Conservation (phyloP, 1,140 invertebrate species). For the Spodoptera litura region DNA sequence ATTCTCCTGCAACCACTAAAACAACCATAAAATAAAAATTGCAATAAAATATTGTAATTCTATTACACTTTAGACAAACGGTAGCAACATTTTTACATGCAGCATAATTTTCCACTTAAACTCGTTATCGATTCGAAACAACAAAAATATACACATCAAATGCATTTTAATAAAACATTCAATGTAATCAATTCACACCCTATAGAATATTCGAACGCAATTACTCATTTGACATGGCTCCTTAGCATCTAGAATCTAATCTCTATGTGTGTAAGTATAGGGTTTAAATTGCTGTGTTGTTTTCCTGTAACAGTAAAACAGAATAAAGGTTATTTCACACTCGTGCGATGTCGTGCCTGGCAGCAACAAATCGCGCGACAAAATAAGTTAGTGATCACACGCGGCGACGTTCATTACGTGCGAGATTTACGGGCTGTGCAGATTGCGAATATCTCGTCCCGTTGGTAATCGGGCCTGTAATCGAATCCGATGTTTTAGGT, state of each 20-base stretch:
- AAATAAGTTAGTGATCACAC: slow-evolving; percentile 76
- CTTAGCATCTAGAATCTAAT: background rate
- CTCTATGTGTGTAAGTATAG: background rate
- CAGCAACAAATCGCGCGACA: slow-evolving; percentile 71
- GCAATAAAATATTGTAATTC: background rate
- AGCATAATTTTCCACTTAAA: slow-evolving; percentile 37
- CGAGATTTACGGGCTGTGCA: slow-evolving; percentile 65
- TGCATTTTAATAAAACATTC: slow-evolving; percentile 47
- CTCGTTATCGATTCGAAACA: slow-evolving; percentile 29
- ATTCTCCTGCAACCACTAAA: too few relatives aligned
- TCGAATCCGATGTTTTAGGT: slow-evolving; percentile 35
- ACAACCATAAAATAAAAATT: background rate
- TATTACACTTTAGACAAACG: slow-evolving; percentile 8
- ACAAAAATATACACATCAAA: slow-evolving; percentile 36
- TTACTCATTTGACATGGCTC: slow-evolving; percentile 5
- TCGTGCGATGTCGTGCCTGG: slow-evolving; percentile 65
- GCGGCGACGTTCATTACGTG: slow-evolving; percentile 75
- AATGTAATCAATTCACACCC: slow-evolving; percentile 43
- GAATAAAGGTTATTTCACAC: slow-evolving; percentile 23
- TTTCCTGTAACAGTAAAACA: slow-evolving; percentile 4
- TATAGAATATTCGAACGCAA: slow-evolving; percentile 34
- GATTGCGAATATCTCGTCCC: slow-evolving; percentile 42
- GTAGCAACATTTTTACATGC: slow-evolving; percentile 32
- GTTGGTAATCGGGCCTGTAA: slow-evolving; percentile 18
- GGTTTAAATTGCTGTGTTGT: background rate